Conservation (phyloP, 2,888 invertebrate genomes). For the Ecdyonurus torrentis region DNA sequence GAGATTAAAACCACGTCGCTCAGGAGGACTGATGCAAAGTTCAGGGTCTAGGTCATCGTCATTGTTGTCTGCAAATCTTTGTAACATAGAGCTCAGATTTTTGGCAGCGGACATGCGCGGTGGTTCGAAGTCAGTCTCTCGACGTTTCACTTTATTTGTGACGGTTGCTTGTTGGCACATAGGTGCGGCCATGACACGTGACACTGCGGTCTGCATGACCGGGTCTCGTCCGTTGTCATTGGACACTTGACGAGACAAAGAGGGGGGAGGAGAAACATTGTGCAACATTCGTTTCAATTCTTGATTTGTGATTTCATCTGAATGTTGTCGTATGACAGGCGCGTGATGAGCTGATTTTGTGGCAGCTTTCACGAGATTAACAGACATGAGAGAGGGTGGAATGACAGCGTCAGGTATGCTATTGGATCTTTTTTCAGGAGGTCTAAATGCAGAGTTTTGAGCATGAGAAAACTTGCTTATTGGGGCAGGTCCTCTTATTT, state of each 20-base stretch:
- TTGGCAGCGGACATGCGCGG: constrained; percentile 13
- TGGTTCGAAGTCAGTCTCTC: constrained; percentile 30
- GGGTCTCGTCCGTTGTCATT: constrained; percentile 17
- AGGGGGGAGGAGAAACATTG: not conserved
- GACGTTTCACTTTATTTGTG: constrained; percentile 16
- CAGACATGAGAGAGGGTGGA: not conserved
- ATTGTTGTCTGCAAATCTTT: constrained; percentile 9
- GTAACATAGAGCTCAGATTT: constrained; percentile 14
- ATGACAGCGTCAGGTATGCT: not conserved
- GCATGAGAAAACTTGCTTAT: constrained; percentile 62
- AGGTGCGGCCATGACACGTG: constrained; percentile 58
- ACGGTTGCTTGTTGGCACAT: constrained; percentile 55
- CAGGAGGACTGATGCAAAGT: not conserved
- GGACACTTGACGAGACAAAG: not conserved
- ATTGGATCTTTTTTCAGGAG: constrained; percentile 19
- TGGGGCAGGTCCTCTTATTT: constrained; percentile 28
- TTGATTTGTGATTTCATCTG: not conserved
- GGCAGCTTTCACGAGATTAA: not conserved
- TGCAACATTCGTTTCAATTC: not conserved
- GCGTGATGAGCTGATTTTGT: not conserved
- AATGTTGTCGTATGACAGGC: not conserved
- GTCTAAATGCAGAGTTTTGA: constrained; percentile 58
- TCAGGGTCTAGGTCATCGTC: not conserved
- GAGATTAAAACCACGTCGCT: not conserved
- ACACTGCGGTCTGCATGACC: constrained; percentile 42